Conservation (phyloP, 2,888 invertebrate genomes). For the Agonum fuliginosum region DNA sequence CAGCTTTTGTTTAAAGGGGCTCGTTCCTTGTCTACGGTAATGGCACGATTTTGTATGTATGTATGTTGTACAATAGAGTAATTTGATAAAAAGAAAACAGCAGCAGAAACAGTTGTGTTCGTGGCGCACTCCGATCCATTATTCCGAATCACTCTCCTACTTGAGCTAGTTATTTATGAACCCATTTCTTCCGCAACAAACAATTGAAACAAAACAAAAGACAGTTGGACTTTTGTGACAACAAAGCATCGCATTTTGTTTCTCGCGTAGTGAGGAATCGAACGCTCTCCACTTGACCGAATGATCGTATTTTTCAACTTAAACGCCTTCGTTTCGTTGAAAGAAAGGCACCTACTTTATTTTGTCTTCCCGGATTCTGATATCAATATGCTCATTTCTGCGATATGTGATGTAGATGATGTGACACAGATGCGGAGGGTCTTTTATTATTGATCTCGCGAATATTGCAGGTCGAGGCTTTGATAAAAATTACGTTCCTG, state of each 20-base stretch:
- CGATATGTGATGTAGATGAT: constrained; percentile 11
- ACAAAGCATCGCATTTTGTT: constrained; percentile 9
- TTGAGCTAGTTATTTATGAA: constrained; percentile 36
- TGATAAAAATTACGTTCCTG: constrained; percentile 26
- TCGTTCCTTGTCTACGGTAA: no score
- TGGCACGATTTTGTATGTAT: no score
- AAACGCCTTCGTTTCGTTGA: constrained; percentile 5
- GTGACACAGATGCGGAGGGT: constrained; percentile 18
- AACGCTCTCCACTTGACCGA: constrained; percentile 20
- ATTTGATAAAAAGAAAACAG: no score
- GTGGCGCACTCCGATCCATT: no score
- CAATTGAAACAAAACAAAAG: constrained; percentile 26
- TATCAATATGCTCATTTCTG: constrained; percentile 40
- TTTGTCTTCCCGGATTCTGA: constrained; percentile 1
- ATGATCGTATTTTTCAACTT: constrained; percentile 29
- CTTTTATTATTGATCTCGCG: constrained; percentile 32
- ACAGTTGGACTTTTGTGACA: not conserved
- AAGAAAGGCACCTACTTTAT: not conserved
- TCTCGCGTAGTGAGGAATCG: constrained; percentile 14
- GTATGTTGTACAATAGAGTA: no score
- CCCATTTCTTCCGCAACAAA: constrained; percentile 24
- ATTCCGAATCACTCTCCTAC: constrained; percentile 1
- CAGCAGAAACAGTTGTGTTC: no score
- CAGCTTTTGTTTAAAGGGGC: no score
- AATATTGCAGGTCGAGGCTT: constrained; percentile 19